Evolutionary conservation across 2,797 vertebrate species (phyloP), one percentile per base, ranked within the genome.

Genomic region (Perodicticus potto): DNA sequence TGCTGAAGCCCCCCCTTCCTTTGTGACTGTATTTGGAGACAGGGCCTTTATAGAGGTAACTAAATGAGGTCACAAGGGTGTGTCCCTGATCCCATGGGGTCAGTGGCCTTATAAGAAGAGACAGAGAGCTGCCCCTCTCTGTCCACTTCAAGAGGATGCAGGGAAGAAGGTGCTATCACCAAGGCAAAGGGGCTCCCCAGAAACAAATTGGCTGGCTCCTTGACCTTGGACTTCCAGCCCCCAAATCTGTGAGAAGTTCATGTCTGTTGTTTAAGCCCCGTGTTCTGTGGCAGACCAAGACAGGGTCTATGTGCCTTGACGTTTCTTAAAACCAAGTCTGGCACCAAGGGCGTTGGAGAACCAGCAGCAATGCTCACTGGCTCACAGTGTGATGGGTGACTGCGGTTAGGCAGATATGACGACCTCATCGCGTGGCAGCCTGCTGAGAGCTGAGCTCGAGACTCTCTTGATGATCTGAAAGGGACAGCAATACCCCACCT

Each of bases 381-480:
- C 45, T 45, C 45, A 45, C 29, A 16, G 43, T 10, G 0, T 1
- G 5, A 2, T 0, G 0, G 6, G n/a, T 1, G 61, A 34, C 72
- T 20, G 20, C 4, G 16, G 11, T 1, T 1, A 20, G 49, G n/a
- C 34, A 13, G 2, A n/a, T 0, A 0, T 12, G 14, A 45, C 0
- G 1, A 16, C 0, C 6, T 9, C 37, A 2, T 22, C 13, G 27
- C 10, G 14, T 16, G 37, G 8, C 2, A 7, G 81, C 63, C 61
- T 0, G 34, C 0, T 3, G 61, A 59, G 84, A 32, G 16, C 20
- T 0, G 49, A 45, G 70, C 22, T 12, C 0, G 34, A 40, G 88
- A 25, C 0, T 8, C 61, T 67, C 22, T 34, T 0, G 53, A 6
- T 13, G n/a, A 19, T 5, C 55, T 17, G n/a, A n/a, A 74, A 63